These are phyloP conservation scores for Avahi laniger DNA, from an alignment of 2,797 vertebrate species.

Conservation along the genomic window DNA sequence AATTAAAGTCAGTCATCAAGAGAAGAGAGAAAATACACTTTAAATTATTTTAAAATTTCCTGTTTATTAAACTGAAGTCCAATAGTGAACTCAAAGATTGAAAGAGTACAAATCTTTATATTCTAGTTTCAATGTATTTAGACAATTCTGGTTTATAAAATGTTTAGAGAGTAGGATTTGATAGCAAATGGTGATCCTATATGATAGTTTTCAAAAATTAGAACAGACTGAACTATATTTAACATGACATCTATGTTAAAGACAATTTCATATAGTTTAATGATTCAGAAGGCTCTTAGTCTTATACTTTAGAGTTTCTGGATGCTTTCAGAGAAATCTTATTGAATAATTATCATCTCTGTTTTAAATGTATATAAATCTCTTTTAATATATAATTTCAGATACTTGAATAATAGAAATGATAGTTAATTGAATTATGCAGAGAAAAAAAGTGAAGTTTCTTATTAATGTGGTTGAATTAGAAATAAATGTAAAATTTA, in stretches of 20 bases:
- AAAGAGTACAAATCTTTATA: background rate
- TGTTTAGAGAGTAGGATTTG: background rate
- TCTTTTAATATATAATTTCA: background rate
- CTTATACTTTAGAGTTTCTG: background rate
- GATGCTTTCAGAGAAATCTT: background rate
- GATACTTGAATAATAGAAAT: background rate
- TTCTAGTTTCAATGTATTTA: background rate
- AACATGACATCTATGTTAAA: background rate
- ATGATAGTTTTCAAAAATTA: background rate
- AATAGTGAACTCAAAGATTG: background rate
- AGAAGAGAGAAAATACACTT: background rate
- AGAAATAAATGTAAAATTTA: background rate
- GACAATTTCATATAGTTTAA: background rate
- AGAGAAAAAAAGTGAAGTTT: background rate
- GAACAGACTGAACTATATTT: background rate
- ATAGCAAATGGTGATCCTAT: background rate
- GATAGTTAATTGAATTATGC: background rate
- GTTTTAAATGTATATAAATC: background rate
- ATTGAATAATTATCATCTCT: background rate
- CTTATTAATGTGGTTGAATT: background rate
- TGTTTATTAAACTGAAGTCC: background rate
- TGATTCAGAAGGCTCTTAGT: background rate
- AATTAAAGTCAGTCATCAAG: background rate
- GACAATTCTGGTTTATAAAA: constrained; percentile 2
- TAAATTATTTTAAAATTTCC: background rate